Base-by-base conservation (phyloP, 1,140 invertebrate species). In the Cotesia typhae region DNA sequence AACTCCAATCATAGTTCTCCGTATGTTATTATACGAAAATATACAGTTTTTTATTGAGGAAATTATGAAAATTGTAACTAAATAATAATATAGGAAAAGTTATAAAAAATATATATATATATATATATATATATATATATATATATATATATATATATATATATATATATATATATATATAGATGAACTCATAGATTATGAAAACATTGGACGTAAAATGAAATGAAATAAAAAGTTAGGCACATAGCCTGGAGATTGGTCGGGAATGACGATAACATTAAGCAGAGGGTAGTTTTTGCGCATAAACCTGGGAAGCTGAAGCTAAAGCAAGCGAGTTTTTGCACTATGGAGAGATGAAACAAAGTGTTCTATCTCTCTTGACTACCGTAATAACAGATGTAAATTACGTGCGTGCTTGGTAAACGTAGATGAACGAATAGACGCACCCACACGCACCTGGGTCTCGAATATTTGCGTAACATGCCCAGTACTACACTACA, bases 301-400 rank as follows among this genome's bases (percentile, higher is more conserved):
- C 17, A 66, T 52, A 57, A 55, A 55, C 20, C 28, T 36, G 35
- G 36, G 14, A 59, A 69, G 57, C 14, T 20, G 14, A 59, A 69
- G 57, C 14, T 20, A 37, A 69, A 37, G 37, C 57, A 37, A 38
- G 52, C 35, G 61, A 61, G 61, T 65, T 71, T 71, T 71, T 65
- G 60, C 51, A 55, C 60, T 52, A 63, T 36, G 55, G 9, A 63
- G 28, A 64, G 60, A 36, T 20, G 51, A 71, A 61, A 37, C 59
- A 60, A 59, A 69, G 59, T 47, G 7, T 60, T 69, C 55, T 10
- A 14, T 69, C 67, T 69, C 67, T 60, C 76, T 70, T 78, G 79
- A 79, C 78, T 82, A 76, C 77, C 81, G 81, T 84, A 85, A 85
- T 85, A 87, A 86, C 84, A 85, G 84, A 87, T 87, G 85, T 87